Conservation (phyloP, 2,888 invertebrate genomes). For the Euplagia quadripunctaria region DNA sequence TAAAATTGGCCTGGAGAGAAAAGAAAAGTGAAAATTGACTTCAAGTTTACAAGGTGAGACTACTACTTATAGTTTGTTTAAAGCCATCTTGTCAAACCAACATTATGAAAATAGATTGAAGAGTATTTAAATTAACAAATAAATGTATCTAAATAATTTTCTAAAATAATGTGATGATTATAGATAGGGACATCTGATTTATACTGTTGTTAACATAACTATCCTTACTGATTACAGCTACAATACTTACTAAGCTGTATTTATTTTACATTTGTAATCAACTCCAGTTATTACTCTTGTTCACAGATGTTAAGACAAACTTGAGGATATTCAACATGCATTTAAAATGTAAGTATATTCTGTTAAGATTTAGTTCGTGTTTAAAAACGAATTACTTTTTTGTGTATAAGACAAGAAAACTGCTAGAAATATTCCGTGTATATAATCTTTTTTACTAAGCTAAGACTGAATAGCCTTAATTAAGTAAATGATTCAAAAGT, state of each 20-base stretch:
- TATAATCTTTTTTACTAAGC: too few species aligned
- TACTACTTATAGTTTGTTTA: too few species aligned
- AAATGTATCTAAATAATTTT: not conserved
- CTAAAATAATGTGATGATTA: conserved; percentile 65
- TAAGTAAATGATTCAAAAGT: too few species aligned
- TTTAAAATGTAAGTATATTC: not conserved
- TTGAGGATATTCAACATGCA: not conserved
- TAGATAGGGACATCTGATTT: conserved; percentile 81
- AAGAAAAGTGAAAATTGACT: not conserved
- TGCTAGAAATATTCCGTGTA: too few species aligned
- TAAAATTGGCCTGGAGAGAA: not conserved
- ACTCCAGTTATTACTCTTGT: not conserved
- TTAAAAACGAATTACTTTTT: not conserved
- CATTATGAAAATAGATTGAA: too few species aligned
- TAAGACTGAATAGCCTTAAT: too few species aligned
- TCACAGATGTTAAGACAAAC: not conserved
- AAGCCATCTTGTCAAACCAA: too few species aligned
- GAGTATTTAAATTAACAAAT: not conserved
- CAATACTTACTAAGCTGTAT: not conserved
- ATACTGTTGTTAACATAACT: conserved; percentile 80
- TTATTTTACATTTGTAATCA: not conserved
- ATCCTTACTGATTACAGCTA: conserved; percentile 53
- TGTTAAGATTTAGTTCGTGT: not conserved
- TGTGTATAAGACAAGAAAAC: not conserved
- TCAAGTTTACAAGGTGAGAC: not conserved